Percentiles rank a stretch among this genome's conserved stretches.
phyloP scores from a whole-genome alignment of 2,797 vertebrate species.

The Acropternis orthonyx region DNA sequence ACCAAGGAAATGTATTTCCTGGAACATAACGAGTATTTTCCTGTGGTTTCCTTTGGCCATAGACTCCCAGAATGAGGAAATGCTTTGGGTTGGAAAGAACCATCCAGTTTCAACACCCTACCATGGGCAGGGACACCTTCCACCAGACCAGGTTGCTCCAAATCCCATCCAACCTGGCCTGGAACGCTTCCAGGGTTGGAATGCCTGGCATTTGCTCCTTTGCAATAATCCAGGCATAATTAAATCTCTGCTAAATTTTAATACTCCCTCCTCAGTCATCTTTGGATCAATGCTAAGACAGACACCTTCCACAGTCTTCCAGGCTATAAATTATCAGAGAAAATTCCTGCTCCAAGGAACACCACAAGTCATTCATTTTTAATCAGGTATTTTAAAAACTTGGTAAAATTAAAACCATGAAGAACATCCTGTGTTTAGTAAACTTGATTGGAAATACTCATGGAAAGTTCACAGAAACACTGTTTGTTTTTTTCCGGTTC shows the following conservation, averaged over 20 bases:
- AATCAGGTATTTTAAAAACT: neutral
- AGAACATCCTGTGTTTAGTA: neutral
- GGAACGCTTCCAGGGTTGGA: neutral
- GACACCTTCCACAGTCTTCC: neutral
- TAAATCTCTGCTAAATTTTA: neutral
- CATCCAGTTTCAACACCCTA: neutral
- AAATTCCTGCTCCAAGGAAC: neutral
- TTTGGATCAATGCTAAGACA: neutral
- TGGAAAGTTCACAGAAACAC: neutral
- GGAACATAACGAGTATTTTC: neutral
- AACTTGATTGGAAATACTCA: neutral
- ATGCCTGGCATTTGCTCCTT: neutral
- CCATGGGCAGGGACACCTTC: neutral
- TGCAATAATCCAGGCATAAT: too few relatives aligned
- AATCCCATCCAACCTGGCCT: neutral
- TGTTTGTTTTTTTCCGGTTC: neutral
- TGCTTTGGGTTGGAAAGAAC: neutral
- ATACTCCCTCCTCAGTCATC: neutral
- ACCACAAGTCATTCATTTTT: neutral
- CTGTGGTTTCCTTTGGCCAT: neutral
- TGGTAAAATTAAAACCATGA: neutral
- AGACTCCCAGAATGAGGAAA: neutral
- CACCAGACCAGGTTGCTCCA: neutral
- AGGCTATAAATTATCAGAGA: neutral
- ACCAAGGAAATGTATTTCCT: neutral